Percentiles rank a stretch among this genome's conserved stretches.
phyloP scores from a whole-genome alignment of 92 coral and sea anemone genomes.

The Epizoanthus stellaris region DNA sequence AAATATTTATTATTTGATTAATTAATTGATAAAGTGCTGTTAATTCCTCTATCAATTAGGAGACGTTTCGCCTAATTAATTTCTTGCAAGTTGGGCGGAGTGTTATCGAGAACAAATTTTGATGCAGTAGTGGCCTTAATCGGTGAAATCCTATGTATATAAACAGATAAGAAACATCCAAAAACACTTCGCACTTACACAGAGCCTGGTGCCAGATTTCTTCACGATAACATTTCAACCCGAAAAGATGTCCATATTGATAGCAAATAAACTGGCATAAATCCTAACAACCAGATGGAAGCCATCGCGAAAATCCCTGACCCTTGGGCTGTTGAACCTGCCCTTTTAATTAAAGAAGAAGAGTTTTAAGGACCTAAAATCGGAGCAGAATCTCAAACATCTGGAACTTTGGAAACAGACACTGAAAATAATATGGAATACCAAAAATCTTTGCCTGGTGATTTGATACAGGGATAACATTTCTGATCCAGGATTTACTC shows the following conservation, averaged over 20 bases:
- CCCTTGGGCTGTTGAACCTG: background rate
- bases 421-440: too few relatives aligned
- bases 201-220: constrained; percentile 11
- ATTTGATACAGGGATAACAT: too few relatives aligned
- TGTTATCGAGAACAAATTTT: constrained; percentile 8
- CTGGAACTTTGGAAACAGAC: too few relatives aligned
- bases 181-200: background rate
- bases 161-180: constrained; percentile 25
- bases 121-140: constrained; percentile 12
- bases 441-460: too few relatives aligned
- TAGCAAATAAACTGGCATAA: constrained; percentile 23
- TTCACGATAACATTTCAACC: constrained; percentile 21
- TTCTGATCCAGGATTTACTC: too few relatives aligned
- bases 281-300: background rate
- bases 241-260: constrained; percentile 32
- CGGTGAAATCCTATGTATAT: constrained; percentile 22
- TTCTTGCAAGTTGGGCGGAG: constrained; percentile 33
- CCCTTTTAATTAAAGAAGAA: too few relatives aligned
- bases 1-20: constrained; percentile 22
- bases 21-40: constrained; percentile 39
- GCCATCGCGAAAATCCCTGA: background rate
- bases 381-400: too few relatives aligned
- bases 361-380: too few relatives aligned
- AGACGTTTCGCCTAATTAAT: background rate
- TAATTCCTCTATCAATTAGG: constrained; percentile 27